Evolutionary conservation across 2,888 invertebrate genomes (phyloP).

Genomic region (Erebia palarica): DNA sequence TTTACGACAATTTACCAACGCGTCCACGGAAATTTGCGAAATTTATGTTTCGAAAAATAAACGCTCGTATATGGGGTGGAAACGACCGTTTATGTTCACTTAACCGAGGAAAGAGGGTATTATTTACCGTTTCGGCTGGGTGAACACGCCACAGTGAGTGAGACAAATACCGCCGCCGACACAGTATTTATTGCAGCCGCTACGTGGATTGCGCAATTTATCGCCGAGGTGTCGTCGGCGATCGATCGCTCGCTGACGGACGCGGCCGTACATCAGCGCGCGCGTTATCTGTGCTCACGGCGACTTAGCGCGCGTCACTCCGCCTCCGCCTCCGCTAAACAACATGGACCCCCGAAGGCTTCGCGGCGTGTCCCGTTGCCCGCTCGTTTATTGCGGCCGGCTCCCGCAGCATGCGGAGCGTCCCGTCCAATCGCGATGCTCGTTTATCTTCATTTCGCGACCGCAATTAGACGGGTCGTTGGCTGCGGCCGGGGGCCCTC

Average conservation of each 20-base stretch:
- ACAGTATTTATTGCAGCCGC: constrained; percentile 80
- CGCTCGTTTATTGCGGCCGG: constrained; percentile 67
- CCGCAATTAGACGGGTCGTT: constrained; percentile 88
- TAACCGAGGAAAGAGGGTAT: constrained; percentile 82
- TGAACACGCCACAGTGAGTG: constrained; percentile 80
- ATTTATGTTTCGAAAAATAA: constrained; percentile 82
- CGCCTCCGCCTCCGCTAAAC: constrained; percentile 54
- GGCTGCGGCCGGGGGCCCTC: constrained; percentile 74
- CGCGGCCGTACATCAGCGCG: constrained; percentile 75
- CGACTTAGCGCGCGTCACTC: constrained; percentile 69
- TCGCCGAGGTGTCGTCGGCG: constrained; percentile 79
- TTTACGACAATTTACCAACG: constrained; percentile 46
- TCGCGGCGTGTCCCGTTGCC: constrained; percentile 48
- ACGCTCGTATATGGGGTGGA: constrained; percentile 82
- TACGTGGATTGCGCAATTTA: constrained; percentile 81
- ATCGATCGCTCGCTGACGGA: constrained; percentile 77
- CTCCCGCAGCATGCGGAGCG: constrained; percentile 59
- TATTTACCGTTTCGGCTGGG: constrained; percentile 82
- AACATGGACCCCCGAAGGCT: constrained; percentile 55
- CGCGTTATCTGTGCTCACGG: constrained; percentile 79
- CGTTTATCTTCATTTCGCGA: constrained; percentile 87
- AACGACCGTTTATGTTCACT: constrained; percentile 83
- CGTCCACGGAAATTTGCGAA: constrained; percentile 73
- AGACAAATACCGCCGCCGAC: constrained; percentile 78
- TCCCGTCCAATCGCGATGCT: constrained; percentile 84